Evolutionary conservation across 2,888 invertebrate species (phyloP).

Genomic region (Ferrisia virgata): DNA sequence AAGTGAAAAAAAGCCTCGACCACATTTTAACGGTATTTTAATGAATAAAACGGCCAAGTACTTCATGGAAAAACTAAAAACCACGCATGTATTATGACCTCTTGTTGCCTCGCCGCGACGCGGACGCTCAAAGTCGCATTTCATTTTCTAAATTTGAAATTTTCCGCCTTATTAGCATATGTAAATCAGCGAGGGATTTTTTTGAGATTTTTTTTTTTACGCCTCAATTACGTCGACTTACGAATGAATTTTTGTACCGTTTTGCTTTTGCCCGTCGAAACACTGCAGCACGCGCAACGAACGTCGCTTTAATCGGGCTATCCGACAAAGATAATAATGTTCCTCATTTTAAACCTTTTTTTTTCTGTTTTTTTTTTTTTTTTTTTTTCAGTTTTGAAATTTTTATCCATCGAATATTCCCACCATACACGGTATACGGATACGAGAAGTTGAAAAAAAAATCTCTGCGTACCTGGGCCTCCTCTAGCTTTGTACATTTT

Average conservation of each 20-base stretch:
- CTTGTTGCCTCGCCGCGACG: not conserved
- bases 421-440: not conserved
- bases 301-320: not conserved
- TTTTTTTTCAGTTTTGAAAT: not conserved
- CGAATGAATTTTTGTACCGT: not conserved
- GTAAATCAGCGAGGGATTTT: slow-evolving; percentile 35
- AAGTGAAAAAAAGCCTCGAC: not conserved
- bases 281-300: not conserved
- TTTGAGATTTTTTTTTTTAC: slow-evolving; percentile 22
- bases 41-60: slow-evolving; percentile 22
- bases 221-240: slow-evolving; percentile 20
- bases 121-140: slow-evolving; percentile 14
- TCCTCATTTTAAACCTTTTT: not conserved
- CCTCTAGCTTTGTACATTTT: no score
- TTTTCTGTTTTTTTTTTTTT: not conserved
- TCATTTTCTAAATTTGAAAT: slow-evolving; percentile 35
- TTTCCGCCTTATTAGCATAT: slow-evolving; percentile 42
- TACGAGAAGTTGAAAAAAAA: no score
- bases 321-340: not conserved
- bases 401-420: not conserved
- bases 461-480: no score
- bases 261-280: not conserved
- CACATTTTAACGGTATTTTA: slow-evolving; percentile 41
- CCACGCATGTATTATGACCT: slow-evolving; percentile 30
- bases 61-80: slow-evolving; percentile 30